Evolutionary conservation across 2,113 vertebrate species (phyloP).

Genomic region (Boulengeromyrus knoepffleri): DNA sequence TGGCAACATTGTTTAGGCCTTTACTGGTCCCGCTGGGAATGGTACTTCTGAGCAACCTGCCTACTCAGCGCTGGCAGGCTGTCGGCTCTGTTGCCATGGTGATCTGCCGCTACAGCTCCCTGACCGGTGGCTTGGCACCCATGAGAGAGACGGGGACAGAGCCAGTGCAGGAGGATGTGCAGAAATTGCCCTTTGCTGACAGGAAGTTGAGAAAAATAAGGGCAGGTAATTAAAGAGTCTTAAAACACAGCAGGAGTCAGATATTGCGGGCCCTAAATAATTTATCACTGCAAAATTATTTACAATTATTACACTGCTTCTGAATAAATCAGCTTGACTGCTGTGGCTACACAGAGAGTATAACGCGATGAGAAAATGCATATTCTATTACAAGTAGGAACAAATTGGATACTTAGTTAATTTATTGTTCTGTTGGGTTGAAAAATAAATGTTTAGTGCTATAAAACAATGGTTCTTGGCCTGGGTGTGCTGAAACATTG

Average conservation of each 20-base stretch:
- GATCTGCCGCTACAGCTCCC: neutral
- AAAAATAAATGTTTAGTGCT: neutral
- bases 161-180: no score
- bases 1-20: neutral
- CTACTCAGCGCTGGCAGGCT: neutral
- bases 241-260: neutral
- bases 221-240: neutral
- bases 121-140: neutral
- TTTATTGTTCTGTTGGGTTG: neutral
- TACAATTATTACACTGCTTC: neutral
- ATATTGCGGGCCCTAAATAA: neutral
- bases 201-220: neutral
- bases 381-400: neutral
- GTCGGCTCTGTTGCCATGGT: neutral
- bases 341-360: neutral
- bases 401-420: neutral
- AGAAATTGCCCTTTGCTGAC: neutral
- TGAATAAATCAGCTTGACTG: neutral
- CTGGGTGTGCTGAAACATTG: neutral
- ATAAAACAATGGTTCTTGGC: neutral
- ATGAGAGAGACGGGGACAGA: neutral
- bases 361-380: neutral
- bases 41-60: neutral
- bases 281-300: neutral
- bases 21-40: neutral